These are phyloP conservation scores for Thamnaconus septentrionalis DNA, from an alignment of 2,113 vertebrate genomes.

Conservation along the genomic window DNA sequence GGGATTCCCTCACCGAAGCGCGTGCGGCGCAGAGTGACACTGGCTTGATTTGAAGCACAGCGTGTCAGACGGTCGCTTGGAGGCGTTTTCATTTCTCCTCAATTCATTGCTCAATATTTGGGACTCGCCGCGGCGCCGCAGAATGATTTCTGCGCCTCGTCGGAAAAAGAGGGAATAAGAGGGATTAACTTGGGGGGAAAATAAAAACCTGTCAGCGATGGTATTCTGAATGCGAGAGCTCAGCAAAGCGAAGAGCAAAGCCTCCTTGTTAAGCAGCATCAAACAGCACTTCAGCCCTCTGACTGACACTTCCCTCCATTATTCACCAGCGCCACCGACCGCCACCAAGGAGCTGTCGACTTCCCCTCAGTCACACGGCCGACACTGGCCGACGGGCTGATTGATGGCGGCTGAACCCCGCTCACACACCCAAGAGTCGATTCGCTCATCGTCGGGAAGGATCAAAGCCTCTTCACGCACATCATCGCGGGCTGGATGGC, in stretches of 20 bases:
- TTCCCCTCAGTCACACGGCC: conserved; percentile 30
- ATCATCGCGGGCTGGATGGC: too few relatives aligned
- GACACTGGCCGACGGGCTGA: conserved; percentile 36
- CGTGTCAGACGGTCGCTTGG: background rate
- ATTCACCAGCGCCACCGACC: conserved; percentile 43
- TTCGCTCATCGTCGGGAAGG: background rate
- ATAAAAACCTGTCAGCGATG: conserved; percentile 28
- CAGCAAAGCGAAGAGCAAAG: conserved; percentile 20
- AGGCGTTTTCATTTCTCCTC: background rate
- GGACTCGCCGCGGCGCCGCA: conserved; percentile 8
- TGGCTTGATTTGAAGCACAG: conserved; percentile 6
- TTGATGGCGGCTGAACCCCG: conserved; percentile 42
- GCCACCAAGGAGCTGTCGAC: conserved; percentile 51
- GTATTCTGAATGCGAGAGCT: conserved; percentile 24
- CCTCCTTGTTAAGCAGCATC: conserved; percentile 43
- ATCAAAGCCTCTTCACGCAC: background rate
- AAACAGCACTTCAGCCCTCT: conserved; percentile 51
- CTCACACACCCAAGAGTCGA: conserved; percentile 4
- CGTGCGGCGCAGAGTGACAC: conserved; percentile 4
- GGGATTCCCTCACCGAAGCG: conserved; percentile 30
- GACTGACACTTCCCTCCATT: conserved; percentile 53
- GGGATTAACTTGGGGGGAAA: conserved; percentile 23
- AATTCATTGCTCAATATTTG: background rate
- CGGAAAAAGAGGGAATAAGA: conserved; percentile 24
- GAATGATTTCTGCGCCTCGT: conserved; percentile 27